Evolutionary conservation across 2,797 vertebrate species (phyloP).

Genomic region (Bovichtus variegatus): DNA sequence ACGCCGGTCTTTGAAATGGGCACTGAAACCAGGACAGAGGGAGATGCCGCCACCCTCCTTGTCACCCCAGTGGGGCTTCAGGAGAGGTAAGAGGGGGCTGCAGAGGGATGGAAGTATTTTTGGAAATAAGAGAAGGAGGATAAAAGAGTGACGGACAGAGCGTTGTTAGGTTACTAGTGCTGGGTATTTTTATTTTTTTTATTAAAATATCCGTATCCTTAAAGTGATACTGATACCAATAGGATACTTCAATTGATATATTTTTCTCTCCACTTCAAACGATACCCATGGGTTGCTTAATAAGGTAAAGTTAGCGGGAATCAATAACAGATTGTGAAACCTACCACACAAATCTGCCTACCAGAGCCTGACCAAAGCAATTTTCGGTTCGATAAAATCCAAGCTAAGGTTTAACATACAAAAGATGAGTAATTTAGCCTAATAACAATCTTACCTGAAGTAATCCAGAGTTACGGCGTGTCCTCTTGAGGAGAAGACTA

Average conservation of each 20-base stretch:
- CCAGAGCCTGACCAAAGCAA: too few relatives aligned
- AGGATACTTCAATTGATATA: not conserved
- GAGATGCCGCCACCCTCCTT: slow-evolving; percentile 90
- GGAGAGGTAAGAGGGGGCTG: slow-evolving; percentile 88
- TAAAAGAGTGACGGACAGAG: not conserved
- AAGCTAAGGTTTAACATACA: too few relatives aligned
- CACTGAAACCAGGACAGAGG: slow-evolving; percentile 90
- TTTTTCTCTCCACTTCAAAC: not conserved
- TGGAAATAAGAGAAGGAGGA: not conserved
- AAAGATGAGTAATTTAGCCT: not conserved
- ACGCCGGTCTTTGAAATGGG: slow-evolving; percentile 94
- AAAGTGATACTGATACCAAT: not conserved
- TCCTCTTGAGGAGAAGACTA: not conserved
- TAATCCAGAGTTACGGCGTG: not conserved
- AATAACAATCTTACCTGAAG: not conserved
- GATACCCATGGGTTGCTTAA: too few relatives aligned
- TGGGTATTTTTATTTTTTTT: too few relatives aligned
- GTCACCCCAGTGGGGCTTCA: slow-evolving; percentile 97
- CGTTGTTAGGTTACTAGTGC: not conserved
- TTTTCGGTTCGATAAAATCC: too few relatives aligned
- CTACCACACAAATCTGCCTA: too few relatives aligned
- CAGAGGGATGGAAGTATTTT: not conserved
- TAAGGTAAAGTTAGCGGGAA: too few relatives aligned
- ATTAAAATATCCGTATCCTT: not conserved
- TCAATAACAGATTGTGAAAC: too few relatives aligned